These are phyloP conservation scores for Drosophila kanapiae DNA, from an alignment of 1,140 invertebrate species.

Conservation along the genomic window DNA sequence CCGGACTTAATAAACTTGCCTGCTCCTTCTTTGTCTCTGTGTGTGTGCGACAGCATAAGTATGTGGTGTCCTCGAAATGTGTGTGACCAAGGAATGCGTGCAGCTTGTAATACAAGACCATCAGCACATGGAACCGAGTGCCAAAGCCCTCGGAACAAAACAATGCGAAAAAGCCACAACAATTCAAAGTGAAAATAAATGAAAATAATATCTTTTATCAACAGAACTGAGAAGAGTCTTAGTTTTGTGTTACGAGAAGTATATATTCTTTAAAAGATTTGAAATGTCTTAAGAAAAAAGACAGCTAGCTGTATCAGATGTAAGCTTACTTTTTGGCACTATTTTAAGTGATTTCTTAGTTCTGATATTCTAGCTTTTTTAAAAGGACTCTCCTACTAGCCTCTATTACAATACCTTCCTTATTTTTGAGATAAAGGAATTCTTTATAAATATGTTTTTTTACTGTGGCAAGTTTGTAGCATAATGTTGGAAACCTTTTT, in stretches of 20 bases:
- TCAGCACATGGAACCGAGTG: slow-evolving; percentile 33
- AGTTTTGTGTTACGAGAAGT: background rate
- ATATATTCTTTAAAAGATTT: background rate
- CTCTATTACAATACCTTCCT: too few species aligned
- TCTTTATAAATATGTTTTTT: too few species aligned
- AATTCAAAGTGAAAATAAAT: slow-evolving; percentile 1
- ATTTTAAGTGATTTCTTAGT: background rate
- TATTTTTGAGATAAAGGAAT: too few species aligned
- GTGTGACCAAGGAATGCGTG: slow-evolving; percentile 66
- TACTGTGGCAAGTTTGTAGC: too few species aligned
- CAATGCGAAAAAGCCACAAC: slow-evolving; percentile 13
- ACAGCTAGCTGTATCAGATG: background rate
- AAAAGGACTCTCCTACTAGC: too few species aligned
- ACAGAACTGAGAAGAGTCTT: background rate
- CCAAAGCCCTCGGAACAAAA: background rate
- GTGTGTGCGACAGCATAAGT: slow-evolving; percentile 5
- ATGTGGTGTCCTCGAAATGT: slow-evolving; percentile 52
- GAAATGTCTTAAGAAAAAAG: too few species aligned
- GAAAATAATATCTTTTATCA: background rate
- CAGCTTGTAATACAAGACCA: slow-evolving; percentile 70
- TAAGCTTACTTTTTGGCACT: background rate
- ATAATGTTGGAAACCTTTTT: too few species aligned
- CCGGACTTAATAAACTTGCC: slow-evolving; percentile 77
- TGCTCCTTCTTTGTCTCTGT: slow-evolving; percentile 27
- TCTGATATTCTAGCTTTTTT: too few species aligned